These are phyloP conservation scores for Strigops habroptila DNA, from an alignment of 2,113 vertebrate species.

Conservation along the genomic window DNA sequence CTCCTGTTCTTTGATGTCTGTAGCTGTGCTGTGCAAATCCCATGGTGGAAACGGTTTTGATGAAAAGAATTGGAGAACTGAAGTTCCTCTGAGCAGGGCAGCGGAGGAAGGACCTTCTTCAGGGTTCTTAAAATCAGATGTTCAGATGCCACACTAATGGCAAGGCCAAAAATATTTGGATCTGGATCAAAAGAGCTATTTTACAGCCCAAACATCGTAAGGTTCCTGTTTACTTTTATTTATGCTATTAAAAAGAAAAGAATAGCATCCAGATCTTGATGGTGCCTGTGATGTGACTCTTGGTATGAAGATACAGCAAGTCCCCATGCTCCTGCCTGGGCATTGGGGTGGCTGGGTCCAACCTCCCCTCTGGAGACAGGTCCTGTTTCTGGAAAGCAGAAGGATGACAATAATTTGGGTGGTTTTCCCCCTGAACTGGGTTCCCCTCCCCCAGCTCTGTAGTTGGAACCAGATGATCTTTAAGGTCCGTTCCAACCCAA, in stretches of 20 bases:
- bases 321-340: background rate
- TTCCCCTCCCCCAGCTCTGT: background rate
- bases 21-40: background rate
- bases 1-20: background rate
- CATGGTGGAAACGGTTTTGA: background rate
- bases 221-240: background rate
- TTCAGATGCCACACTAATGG: background rate
- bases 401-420: background rate
- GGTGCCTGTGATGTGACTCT: background rate
- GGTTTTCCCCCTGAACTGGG: accelerated
- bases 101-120: background rate
- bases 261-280: too few species aligned
- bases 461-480: background rate
- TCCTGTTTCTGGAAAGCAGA: background rate
- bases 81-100: background rate
- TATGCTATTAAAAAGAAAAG: background rate
- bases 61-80: background rate
- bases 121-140: background rate
- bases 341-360: background rate
- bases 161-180: background rate
- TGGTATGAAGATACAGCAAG: accelerated
- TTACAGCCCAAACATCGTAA: background rate
- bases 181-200: background rate
- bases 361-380: accelerated
- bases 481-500: background rate